Conservation (phyloP, 1,140 invertebrate genomes). For the Dufourea novaeangliae region DNA sequence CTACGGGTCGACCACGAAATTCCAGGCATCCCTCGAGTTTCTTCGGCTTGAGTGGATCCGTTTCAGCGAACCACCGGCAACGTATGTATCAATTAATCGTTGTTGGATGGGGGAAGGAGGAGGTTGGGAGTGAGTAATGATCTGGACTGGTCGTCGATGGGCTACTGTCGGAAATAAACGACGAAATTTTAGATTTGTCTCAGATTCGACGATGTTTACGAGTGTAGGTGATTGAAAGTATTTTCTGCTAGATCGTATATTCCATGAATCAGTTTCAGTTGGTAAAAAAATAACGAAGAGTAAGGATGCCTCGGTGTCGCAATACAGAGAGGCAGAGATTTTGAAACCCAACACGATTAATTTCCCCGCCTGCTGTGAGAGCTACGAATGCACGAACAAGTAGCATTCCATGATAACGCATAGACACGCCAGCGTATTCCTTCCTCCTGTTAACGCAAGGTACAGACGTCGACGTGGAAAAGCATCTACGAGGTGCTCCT, state of each 20-base stretch:
- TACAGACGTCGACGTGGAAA: conserved; percentile 8
- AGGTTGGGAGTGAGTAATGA: background rate
- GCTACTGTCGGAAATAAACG: background rate
- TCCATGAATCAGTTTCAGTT: background rate
- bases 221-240: conserved; percentile 10
- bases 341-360: conserved; percentile 6
- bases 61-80: background rate
- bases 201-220: background rate
- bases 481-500: conserved; percentile 8
- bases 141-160: conserved; percentile 5
- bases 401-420: conserved; percentile 19
- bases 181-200: conserved; percentile 18
- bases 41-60: background rate
- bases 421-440: conserved; percentile 24
- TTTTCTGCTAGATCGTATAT: conserved; percentile 26
- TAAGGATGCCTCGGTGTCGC: background rate
- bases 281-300: background rate
- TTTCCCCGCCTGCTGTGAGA: background rate
- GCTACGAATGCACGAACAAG: conserved; percentile 2
- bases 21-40: background rate
- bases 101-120: background rate
- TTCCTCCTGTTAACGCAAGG: conserved; percentile 14
- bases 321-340: background rate
- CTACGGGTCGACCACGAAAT: background rate
- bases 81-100: conserved; percentile 29